Evolutionary conservation across 2,888 invertebrate genomes (phyloP).

Genomic region (Dryadula phaetusa): DNA sequence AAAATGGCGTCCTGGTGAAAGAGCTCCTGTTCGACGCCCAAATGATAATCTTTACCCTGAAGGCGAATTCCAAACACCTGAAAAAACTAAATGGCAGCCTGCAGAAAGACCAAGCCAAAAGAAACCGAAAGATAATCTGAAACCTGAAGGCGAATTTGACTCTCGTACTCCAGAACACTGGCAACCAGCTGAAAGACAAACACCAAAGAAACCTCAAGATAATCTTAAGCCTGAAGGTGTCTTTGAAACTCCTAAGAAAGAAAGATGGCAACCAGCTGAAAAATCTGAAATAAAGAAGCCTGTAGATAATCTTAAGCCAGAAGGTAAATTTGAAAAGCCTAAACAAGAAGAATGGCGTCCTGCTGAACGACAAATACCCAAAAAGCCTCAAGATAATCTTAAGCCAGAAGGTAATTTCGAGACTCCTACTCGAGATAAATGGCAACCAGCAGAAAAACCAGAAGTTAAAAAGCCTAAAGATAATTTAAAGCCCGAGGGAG

Average conservation of each 20-base stretch:
- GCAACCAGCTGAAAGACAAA: constrained; percentile 68
- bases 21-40: constrained; percentile 66
- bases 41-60: constrained; percentile 82
- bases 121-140: constrained; percentile 81
- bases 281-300: constrained; percentile 54
- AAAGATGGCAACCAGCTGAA: constrained; percentile 63
- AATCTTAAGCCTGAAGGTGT: constrained; percentile 84
- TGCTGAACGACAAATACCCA: constrained; percentile 78
- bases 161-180: constrained; percentile 60
- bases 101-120: constrained; percentile 65
- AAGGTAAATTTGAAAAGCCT: constrained; percentile 80
- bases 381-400: constrained; percentile 76
- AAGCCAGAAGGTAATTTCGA: constrained; percentile 82
- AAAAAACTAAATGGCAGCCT: constrained; percentile 61
- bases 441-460: constrained; percentile 64
- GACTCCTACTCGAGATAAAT: constrained; percentile 63
- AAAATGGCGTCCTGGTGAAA: constrained; percentile 70
- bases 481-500: constrained; percentile 83
- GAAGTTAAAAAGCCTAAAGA: constrained; percentile 60
- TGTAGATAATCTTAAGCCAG: constrained; percentile 80
- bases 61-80: constrained; percentile 75
- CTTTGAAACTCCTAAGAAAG: constrained; percentile 66
- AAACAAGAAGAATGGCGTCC: constrained; percentile 62
- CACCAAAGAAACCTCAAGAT: constrained; percentile 77
- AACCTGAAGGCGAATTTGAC: constrained; percentile 82